Evolutionary conservation across 2,888 invertebrate species (phyloP).

Genomic region (Drosophila mimetica): DNA sequence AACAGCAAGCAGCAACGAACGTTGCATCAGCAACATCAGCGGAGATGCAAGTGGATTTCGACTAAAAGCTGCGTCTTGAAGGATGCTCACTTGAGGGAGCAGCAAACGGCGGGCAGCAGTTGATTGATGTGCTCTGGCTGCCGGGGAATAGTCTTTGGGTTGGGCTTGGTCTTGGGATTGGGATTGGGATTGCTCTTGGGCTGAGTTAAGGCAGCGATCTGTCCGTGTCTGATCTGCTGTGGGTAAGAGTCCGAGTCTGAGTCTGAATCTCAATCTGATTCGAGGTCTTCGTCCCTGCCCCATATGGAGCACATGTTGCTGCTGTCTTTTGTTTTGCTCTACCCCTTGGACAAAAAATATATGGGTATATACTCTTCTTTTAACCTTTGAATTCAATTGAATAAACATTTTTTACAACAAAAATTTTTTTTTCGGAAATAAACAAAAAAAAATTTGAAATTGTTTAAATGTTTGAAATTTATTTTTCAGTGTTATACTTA

Average conservation of each 20-base stretch:
- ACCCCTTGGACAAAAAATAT: not conserved
- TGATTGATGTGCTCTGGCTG: conserved; percentile 79
- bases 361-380: conserved; percentile 1
- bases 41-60: conserved; percentile 68
- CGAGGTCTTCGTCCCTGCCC: conserved; percentile 9
- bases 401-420: no score
- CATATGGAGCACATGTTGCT: conserved; percentile 71
- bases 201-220: conserved; percentile 10
- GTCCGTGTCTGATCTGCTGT: conserved; percentile 24
- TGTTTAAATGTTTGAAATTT: no score
- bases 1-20: conserved; percentile 18
- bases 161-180: not conserved
- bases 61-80: conserved; percentile 56
- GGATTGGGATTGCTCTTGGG: not conserved
- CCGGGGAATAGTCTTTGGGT: conserved; percentile 16
- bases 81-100: conserved; percentile 51
- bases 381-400: no score
- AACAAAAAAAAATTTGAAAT: no score
- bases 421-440: no score
- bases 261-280: conserved; percentile 1
- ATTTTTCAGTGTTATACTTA: no score
- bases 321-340: conserved; percentile 3
- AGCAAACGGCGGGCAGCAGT: conserved; percentile 59
- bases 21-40: conserved; percentile 17
- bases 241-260: conserved; percentile 11